Evolutionary conservation across 30 jellyfish, hydroid and myxozoan genomes (phyloP).

Genomic region (Cassiopea andromeda): DNA sequence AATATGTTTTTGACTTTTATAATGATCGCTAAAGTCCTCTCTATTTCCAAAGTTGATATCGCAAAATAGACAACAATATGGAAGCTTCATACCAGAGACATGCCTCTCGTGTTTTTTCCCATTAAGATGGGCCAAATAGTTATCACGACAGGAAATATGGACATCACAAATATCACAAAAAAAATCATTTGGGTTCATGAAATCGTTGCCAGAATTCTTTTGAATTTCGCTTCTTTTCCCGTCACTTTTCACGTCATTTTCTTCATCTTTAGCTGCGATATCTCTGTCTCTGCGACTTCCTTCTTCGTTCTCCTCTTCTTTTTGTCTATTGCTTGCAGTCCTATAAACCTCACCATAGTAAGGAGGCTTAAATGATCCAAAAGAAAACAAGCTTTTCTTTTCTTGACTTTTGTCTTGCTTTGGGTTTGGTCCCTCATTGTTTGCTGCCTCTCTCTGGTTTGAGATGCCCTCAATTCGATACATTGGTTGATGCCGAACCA

Average conservation of each 20-base stretch:
- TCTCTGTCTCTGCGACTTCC: background rate
- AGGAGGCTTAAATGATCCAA: slow-evolving; percentile 66
- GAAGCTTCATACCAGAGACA: slow-evolving; percentile 63
- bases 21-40: slow-evolving; percentile 64
- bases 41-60: slow-evolving; percentile 25
- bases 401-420: slow-evolving; percentile 20
- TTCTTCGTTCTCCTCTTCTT: slow-evolving; percentile 46
- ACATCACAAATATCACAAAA: slow-evolving; percentile 84
- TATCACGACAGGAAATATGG: slow-evolving; percentile 18
- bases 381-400: slow-evolving; percentile 38
- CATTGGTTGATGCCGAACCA: slow-evolving; percentile 83
- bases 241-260: background rate
- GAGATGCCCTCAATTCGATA: slow-evolving; percentile 82
- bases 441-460: slow-evolving; percentile 16
- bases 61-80: slow-evolving; percentile 75
- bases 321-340: slow-evolving; percentile 80
- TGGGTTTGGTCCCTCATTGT: background rate
- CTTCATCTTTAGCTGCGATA: background rate
- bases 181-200: slow-evolving; percentile 10
- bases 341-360: slow-evolving; percentile 79
- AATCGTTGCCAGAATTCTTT: background rate
- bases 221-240: background rate
- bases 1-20: slow-evolving; percentile 69
- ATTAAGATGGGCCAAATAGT: slow-evolving; percentile 68
- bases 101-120: slow-evolving; percentile 72